Evolutionary conservation across 1,140 invertebrate genomes (phyloP).

Genomic region (Subanguina moxae): DNA sequence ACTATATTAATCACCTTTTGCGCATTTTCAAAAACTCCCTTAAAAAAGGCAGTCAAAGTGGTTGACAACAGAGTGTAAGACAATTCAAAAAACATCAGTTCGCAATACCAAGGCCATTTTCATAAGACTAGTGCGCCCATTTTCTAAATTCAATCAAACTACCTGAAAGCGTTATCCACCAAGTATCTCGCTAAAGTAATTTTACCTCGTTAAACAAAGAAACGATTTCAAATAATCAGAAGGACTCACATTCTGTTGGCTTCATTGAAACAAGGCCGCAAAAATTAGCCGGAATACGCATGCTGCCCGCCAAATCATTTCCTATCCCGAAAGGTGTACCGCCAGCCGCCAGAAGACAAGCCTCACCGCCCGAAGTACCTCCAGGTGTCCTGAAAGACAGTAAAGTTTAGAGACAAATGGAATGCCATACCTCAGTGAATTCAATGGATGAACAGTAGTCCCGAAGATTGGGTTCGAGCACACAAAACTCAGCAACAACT

Average conservation of each 20-base stretch:
- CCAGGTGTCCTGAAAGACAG: slow-evolving; percentile 40
- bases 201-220: too few species aligned
- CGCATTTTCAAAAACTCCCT: too few species aligned
- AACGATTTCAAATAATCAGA: too few species aligned
- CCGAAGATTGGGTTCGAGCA: slow-evolving; percentile 56
- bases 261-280: slow-evolving; percentile 61
- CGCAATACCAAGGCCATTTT: too few species aligned
- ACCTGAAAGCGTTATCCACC: background rate
- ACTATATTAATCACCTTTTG: too few species aligned
- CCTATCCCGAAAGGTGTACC: slow-evolving; percentile 61
- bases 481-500: slow-evolving; percentile 49
- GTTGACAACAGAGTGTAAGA: too few species aligned
- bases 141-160: too few species aligned
- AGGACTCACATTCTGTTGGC: slow-evolving; percentile 52
- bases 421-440: slow-evolving; percentile 7
- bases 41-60: too few species aligned
- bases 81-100: too few species aligned
- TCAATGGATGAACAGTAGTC: slow-evolving; percentile 48
- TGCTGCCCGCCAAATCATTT: slow-evolving; percentile 20
- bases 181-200: slow-evolving; percentile 5
- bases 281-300: slow-evolving; percentile 53
- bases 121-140: too few species aligned
- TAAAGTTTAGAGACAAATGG: background rate
- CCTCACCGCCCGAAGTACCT: slow-evolving; percentile 60
- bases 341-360: slow-evolving; percentile 54